Base-by-base conservation (phyloP, 2,888 invertebrate genomes). In the Tiliacea citrago region DNA sequence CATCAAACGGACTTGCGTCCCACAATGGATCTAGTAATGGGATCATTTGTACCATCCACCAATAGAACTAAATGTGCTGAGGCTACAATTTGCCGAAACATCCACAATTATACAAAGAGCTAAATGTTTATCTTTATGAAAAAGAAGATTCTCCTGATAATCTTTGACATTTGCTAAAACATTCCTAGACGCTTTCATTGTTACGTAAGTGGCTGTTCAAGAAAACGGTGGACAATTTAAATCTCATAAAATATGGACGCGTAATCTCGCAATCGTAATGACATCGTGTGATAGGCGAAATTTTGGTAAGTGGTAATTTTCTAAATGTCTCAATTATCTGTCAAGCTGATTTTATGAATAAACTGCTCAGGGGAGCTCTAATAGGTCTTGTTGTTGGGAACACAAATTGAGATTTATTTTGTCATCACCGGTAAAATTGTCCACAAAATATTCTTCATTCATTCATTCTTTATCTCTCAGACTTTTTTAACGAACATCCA, bases 11-110 rank as follows among this genome's bases (percentile, higher is more conserved):
- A 88, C 88, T 88, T 90, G 90, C 87, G 88, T 84, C 83, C 87
- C 90, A 88, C 90, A 92, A 91, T 92, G 89, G 87, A 87, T 90
- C 86, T 87, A 88, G 89, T 93, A 93, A 93, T 93, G 88, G 90
- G 88, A 88, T 90, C 90, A 92, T 93, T 93, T 93, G 89, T 92
- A 88, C 90, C 87, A 90, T 90, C 92, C 84, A 88, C 90, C 89
- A 91, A 91, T 91, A 87, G 88, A 85, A 82, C 86, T 84, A 84
- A 86, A 91, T 90, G 90, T 91, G 76, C 87, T 76, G 76, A 81
- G 83, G 85, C 86, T 88, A 90, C 89, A 90, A 90, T 90, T 91
- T 88, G 82, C 81, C 79, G 82, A 89, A 91, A 91, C 89, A 88
- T 89, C 86, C 86, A 87, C 83, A 89, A 88, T 90, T 88, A 88